A percentile compares a stretch with the other conserved stretches of the same genome.
Conservation (phyloP, 1,140 invertebrate species). For the Helicoverpa zea region DNA sequence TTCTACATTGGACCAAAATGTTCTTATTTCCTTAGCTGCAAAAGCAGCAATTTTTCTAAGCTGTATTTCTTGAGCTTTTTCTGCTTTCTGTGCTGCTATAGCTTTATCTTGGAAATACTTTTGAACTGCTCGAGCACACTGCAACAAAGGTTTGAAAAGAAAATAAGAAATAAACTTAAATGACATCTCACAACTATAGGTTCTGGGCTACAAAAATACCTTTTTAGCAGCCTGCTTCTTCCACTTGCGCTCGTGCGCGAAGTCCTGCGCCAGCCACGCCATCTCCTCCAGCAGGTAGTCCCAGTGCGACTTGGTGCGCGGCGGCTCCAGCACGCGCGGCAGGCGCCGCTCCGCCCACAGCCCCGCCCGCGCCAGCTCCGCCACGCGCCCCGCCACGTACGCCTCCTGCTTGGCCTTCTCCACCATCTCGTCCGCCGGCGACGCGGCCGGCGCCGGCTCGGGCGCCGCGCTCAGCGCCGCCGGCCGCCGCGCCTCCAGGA, state of each 20-base stretch:
- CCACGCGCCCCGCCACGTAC: conserved; percentile 96
- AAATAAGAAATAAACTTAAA: not conserved
- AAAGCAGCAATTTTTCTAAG: conserved; percentile 95
- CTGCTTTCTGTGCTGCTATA: conserved; percentile 94
- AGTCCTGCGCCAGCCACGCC: conserved; percentile 99
- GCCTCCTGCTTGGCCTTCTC: conserved; percentile 94
- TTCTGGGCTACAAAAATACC: conserved; percentile 73
- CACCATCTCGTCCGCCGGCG: conserved; percentile 77
- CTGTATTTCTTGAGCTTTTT: conserved; percentile 96
- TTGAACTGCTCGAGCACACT: conserved; percentile 95
- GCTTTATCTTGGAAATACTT: conserved; percentile 99
- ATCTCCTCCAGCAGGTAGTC: conserved; percentile 99
- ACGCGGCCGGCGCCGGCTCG: conserved; percentile 81
- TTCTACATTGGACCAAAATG: conserved; percentile 98
- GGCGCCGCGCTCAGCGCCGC: conserved; percentile 66
- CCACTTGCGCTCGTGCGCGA: conserved; percentile 99
- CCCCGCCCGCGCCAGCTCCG: conserved; percentile 95
- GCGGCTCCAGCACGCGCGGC: conserved; percentile 97
- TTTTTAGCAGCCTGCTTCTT: conserved; percentile 98
- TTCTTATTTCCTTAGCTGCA: conserved; percentile 97
- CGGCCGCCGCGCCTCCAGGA: conserved; percentile 91
- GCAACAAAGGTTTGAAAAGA: conserved; percentile 37
- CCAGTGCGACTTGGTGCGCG: conserved; percentile 98
- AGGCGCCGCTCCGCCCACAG: conserved; percentile 97
- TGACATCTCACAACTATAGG: no score